Percentiles rank a stretch among this genome's conserved stretches.
phyloP scores from a whole-genome alignment of 64 coral and sea anemone genomes.

The Montipora efflorescens region DNA sequence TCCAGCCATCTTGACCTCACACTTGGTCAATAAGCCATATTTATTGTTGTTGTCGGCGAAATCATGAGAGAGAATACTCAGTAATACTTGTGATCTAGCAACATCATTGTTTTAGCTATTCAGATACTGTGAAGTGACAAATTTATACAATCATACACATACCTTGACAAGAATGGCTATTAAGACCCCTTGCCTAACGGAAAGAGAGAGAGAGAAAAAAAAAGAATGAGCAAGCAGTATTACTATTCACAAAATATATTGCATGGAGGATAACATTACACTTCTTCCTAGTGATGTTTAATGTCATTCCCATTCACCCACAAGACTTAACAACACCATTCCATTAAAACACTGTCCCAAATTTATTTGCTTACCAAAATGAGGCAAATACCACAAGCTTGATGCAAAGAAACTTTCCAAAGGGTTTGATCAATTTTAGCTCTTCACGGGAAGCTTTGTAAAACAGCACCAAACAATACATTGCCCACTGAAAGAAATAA shows the following conservation, averaged over 20 bases:
- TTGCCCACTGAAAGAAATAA: slow-evolving; percentile 84
- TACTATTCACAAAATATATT: background rate
- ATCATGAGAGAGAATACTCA: no score
- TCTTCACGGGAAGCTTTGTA: slow-evolving; percentile 90
- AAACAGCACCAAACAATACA: slow-evolving; percentile 97
- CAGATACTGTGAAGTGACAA: no score
- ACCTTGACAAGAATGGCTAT: slow-evolving; percentile 76
- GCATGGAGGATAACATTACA: background rate
- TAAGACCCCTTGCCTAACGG: slow-evolving; percentile 62
- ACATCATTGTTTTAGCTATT: no score
- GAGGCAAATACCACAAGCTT: slow-evolving; percentile 99
- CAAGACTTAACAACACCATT: no score
- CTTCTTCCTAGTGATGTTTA: no score
- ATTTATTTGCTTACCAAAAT: slow-evolving; percentile 74
- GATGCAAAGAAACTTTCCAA: slow-evolving; percentile 96
- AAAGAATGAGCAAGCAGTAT: background rate
- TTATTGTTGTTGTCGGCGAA: no score
- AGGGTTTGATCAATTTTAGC: slow-evolving; percentile 88
- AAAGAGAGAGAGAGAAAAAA: background rate
- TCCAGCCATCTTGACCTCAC: no score
- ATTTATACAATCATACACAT: background rate
- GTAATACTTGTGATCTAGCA: no score
- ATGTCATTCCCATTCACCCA: no score
- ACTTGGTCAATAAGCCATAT: no score
- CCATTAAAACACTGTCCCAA: no score